Conservation (phyloP, 2,113 vertebrate species). For the Jaculus jaculus region DNA sequence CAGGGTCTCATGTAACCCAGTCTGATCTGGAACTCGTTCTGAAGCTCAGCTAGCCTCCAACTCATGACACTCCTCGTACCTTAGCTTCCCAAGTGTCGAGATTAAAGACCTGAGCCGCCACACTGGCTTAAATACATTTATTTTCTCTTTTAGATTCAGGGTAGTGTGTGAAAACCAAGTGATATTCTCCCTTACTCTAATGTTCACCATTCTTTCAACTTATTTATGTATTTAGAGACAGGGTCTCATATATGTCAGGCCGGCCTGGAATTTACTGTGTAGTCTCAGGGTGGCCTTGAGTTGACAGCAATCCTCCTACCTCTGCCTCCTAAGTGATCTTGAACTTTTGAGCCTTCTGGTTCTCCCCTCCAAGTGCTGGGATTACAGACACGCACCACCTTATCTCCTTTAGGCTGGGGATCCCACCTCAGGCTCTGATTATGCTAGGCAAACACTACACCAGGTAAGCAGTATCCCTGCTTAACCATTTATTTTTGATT, state of each 20-base stretch:
- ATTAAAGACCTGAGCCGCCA: background rate
- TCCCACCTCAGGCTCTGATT: background rate
- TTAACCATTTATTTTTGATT: background rate
- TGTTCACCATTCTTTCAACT: background rate
- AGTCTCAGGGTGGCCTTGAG: background rate
- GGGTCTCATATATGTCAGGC: background rate
- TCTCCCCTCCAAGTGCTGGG: too few relatives aligned
- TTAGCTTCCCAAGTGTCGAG: background rate
- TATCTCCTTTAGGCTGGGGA: too few relatives aligned
- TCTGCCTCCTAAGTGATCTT: too few relatives aligned
- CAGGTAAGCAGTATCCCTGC: background rate
- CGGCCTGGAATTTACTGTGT: background rate
- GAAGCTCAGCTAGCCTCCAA: background rate
- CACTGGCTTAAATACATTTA: background rate
- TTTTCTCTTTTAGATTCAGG: constrained; percentile 18
- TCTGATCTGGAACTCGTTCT: background rate
- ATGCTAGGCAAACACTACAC: background rate
- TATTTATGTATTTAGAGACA: too few relatives aligned
- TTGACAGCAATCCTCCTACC: background rate
- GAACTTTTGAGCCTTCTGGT: background rate
- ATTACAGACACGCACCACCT: background rate
- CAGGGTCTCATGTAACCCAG: background rate
- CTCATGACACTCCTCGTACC: background rate
- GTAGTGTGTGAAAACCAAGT: background rate
- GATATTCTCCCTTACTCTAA: background rate